Evolutionary conservation across 1,140 invertebrate species (phyloP), one percentile per base, ranked within the genome.

Genomic region (Aricia agestis): DNA sequence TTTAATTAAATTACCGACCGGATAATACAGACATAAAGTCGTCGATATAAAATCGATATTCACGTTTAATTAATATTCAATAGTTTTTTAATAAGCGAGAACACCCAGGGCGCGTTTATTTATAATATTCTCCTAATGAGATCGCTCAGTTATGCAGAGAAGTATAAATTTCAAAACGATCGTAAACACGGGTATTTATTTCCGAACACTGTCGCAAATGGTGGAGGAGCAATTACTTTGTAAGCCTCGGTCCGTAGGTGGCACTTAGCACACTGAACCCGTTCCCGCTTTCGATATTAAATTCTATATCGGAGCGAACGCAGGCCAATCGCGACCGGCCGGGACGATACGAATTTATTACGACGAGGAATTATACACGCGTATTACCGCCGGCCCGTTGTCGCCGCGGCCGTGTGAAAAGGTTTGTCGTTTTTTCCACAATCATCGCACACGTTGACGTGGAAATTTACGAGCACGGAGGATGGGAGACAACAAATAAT

Each of bases 401-500:
- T 83, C 82, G 85, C 85, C 75, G 70, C 72, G 76, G 78, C 83
- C 84, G 86, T 87, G 85, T 90, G 85, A 87, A 89, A 84, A 84
- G 84, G 82, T 85, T 87, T 87, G 85, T 86, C 83, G 75, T 76
- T 90, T 89, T 87, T 90, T 86, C 81, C 82, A 88, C 83, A 81
- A 86, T 86, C 87, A 85, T 87, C 86, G 84, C 89, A 91, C 89
- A 91, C 89, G 85, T 90, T 87, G 87, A 87, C 85, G 84, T 81
- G 89, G 77, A 88, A 89, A 90, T 91, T 91, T 91, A 91, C 86
- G 89, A 91, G 87, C 87, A 85, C 85, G 84, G 83, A 85, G 68
- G 84, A 89, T 89, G 85, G 82, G 82, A 89, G 85, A 89, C 87
- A 89, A 91, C 89, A 91, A 90, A 91, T 89, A 88, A 88, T 88